Base-by-base conservation (phyloP, 2,113 vertebrate genomes). In the Neogale vison region DNA sequence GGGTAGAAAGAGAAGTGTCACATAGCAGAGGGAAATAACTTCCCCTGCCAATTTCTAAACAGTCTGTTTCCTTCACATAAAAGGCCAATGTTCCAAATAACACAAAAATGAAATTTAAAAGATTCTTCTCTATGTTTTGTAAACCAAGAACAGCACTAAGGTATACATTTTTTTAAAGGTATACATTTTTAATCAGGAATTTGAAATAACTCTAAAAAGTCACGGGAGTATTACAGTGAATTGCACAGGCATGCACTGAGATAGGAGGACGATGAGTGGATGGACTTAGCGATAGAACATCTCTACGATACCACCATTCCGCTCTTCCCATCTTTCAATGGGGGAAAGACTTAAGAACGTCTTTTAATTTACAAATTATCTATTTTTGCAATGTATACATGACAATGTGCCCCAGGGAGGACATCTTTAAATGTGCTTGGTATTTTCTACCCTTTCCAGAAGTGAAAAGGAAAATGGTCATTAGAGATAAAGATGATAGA, bases 31-130 rank as follows among this genome's bases (percentile, higher is more conserved):
- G 5, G 0, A 7, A 31, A 24, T 3, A 79, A 61, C 10, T 80
- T 42, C 29, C 50, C 59, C 52, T 52, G 15, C 69, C 15, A 71
- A 93, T 47, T 87, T 87, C 47, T 47, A 47, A 89, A 45, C 26
- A 36, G 36, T 83, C 39, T 89, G 92, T 89, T 92, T 45, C 21
- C 50, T 79, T 82, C 12, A 47, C 11, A 89, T 63, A 15, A 42
- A 90, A 81, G 23, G 18, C 10, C 26, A 92, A 42, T 0, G 20
- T 39, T 88, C 90, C 57, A 81, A 82, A 88, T 24, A 29, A 17
- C 21, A 36, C 67, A 42, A 79, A 85, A 82, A 77, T 67, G 12
- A 80, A 90, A 80, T 42, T 61, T 80, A 23, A 93, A 82, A 90
- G 21, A 77, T 29, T 71, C 52, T 91, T 88, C 20, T 79, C 31